These are phyloP conservation scores for Athene cunicularia DNA, from an alignment of 2,113 vertebrate species.

Conservation along the genomic window DNA sequence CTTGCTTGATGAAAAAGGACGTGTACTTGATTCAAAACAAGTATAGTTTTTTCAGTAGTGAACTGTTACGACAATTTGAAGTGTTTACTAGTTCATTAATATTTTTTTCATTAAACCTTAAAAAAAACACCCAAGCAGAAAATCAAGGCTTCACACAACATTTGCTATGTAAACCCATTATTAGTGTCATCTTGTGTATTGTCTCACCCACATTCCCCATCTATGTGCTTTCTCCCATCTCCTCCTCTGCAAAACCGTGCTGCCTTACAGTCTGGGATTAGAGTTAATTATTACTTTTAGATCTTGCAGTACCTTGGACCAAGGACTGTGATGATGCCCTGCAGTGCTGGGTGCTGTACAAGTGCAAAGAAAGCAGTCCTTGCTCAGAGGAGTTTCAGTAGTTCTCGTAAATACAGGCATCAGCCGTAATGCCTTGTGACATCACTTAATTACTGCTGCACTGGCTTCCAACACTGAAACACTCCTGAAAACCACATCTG, in stretches of 20 bases:
- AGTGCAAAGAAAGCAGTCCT: neutral
- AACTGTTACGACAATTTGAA: slow-evolving; percentile 29
- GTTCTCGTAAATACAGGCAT: neutral
- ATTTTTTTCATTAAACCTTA: slow-evolving; percentile 4
- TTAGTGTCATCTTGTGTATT: slow-evolving; percentile 14
- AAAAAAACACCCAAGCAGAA: slow-evolving; percentile 22
- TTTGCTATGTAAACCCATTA: neutral
- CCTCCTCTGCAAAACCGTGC: neutral
- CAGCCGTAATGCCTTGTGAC: neutral
- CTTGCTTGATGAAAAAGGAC: slow-evolving; percentile 31
- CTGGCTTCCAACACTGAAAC: neutral
- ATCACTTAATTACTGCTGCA: neutral
- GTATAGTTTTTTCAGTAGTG: neutral
- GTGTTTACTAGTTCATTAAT: slow-evolving; percentile 8
- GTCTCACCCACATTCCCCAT: neutral
- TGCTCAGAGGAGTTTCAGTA: neutral
- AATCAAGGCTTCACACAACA: slow-evolving; percentile 18
- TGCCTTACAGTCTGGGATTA: neutral
- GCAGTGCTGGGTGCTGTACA: neutral
- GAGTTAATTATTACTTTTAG: neutral
- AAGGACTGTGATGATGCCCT: neutral
- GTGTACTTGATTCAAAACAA: slow-evolving; percentile 2
- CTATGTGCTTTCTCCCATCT: neutral
- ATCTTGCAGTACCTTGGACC: neutral
- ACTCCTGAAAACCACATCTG: neutral